These are phyloP conservation scores for Dione vanillae DNA, from an alignment of 2,888 invertebrate genomes.

Conservation along the genomic window DNA sequence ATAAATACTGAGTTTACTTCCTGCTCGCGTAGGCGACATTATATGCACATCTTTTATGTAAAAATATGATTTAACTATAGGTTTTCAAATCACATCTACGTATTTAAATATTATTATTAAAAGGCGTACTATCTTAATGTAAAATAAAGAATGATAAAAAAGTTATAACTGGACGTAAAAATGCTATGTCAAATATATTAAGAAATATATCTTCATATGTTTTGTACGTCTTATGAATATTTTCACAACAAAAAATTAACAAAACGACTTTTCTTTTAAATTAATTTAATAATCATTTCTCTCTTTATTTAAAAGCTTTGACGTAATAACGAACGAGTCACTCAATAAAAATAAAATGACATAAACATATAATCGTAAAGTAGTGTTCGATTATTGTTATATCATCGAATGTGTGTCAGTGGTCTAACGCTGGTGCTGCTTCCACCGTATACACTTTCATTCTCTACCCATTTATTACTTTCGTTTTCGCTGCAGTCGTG, in stretches of 20 bases:
- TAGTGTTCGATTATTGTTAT: constrained; percentile 8
- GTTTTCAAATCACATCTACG: not conserved
- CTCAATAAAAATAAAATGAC: not conserved
- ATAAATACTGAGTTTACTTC: constrained; percentile 38
- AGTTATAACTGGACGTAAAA: no score
- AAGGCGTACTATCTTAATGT: no score
- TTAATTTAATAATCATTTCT: no score
- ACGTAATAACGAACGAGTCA: no score
- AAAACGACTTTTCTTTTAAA: no score
- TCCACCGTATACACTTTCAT: constrained; percentile 36
- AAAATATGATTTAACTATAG: not conserved
- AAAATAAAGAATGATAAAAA: no score
- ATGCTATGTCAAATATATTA: no score
- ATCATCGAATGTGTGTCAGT: constrained; percentile 24
- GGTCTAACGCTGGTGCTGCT: constrained; percentile 23
- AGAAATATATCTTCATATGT: no score
- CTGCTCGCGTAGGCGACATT: constrained; percentile 29
- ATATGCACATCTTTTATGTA: constrained; percentile 9
- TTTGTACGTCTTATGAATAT: no score
- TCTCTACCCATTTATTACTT: constrained; percentile 38
- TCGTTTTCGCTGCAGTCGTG: constrained; percentile 39
- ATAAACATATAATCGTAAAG: not conserved
- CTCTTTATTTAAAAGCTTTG: no score
- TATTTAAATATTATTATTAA: no score
- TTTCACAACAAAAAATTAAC: no score